Evolutionary conservation across 2,797 vertebrate species (phyloP).

Genomic region (Halcyon leucocephala): DNA sequence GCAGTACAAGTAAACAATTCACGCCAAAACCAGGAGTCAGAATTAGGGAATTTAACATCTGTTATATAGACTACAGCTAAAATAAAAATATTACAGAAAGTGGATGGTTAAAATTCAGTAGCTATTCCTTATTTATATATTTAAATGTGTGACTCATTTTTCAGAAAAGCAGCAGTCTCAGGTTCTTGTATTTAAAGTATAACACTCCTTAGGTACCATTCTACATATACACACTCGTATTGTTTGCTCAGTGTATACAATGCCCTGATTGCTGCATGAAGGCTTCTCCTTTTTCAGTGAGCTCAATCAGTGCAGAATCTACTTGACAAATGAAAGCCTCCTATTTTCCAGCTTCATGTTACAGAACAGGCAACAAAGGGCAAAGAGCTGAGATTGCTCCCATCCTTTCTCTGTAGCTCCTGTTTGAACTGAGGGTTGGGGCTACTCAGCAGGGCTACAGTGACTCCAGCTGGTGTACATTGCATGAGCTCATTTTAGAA

Average conservation of each 20-base stretch:
- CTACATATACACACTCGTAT: background rate
- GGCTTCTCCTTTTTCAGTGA: background rate
- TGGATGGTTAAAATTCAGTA: background rate
- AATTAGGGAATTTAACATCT: background rate
- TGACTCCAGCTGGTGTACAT: background rate
- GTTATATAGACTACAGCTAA: background rate
- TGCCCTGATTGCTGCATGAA: background rate
- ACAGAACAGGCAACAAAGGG: background rate
- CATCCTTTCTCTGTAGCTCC: background rate
- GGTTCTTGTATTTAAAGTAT: background rate
- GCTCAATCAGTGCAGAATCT: background rate
- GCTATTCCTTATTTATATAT: background rate
- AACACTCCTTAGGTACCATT: background rate
- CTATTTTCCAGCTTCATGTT: background rate
- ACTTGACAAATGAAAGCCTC: background rate
- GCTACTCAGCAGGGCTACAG: fast-evolving
- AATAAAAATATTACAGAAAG: background rate
- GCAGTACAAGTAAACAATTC: background rate
- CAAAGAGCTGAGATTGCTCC: background rate
- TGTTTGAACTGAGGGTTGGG: background rate
- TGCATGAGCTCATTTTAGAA: background rate
- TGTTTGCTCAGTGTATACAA: background rate
- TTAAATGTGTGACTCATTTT: background rate
- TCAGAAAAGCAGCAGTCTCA: background rate
- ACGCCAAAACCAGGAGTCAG: background rate